Evolutionary conservation across 2,797 vertebrate species (phyloP).

Genomic region (Arvicola amphibius): DNA sequence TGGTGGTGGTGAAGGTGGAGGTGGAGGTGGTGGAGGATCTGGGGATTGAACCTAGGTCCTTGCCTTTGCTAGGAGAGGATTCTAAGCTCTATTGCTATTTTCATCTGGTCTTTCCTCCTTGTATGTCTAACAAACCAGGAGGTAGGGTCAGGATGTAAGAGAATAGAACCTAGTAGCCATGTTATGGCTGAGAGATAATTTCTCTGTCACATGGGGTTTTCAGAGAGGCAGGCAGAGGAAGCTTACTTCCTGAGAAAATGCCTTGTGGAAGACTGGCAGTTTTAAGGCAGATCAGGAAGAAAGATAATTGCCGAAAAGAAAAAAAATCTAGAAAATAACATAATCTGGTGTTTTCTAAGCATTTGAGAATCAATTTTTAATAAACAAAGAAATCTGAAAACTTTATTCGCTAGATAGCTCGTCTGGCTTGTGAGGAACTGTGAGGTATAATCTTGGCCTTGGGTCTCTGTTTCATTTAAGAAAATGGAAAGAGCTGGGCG

Average conservation of each 20-base stretch:
- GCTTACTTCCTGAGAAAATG: background rate
- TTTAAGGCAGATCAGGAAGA: background rate
- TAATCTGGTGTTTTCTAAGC: background rate
- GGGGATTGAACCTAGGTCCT: background rate
- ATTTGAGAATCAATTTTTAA: background rate
- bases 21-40: no score
- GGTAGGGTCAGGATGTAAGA: background rate
- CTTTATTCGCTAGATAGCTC: background rate
- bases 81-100: background rate
- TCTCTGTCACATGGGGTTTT: background rate
- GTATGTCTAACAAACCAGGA: background rate
- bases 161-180: background rate
- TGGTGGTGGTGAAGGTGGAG: background rate
- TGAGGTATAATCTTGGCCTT: background rate
- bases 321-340: background rate
- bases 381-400: conserved; percentile 25
- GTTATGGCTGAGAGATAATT: background rate
- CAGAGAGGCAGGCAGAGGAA: conserved; percentile 30
- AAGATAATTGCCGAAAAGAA: background rate
- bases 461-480: background rate
- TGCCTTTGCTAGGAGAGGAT: background rate
- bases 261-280: background rate
- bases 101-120: background rate
- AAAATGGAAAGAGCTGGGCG: background rate
- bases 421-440: background rate